Base-by-base conservation (phyloP, 2,113 vertebrate species). In the Fregetta grallaria region DNA sequence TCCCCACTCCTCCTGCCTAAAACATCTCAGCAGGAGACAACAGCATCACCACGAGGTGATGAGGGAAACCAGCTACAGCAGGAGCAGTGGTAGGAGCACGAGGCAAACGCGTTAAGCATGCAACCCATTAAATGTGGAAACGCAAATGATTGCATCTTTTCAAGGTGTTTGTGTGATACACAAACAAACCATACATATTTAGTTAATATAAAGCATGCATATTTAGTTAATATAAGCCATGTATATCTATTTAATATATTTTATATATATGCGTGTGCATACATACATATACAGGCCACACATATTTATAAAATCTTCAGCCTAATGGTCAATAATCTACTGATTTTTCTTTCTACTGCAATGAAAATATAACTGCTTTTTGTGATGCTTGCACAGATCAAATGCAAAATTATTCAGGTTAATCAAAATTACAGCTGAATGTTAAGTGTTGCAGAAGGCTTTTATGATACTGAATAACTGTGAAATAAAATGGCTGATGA, bases 381-480 rank as follows among this genome's bases (percentile, higher is more conserved):
- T 58, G 55, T 53, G 77, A 29, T 11, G 68, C 80, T 59, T 29
- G 65, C 68, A 40, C 50, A 71, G 70, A 90, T 92, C 88, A 92
- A 88, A 93, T 82, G 81, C 88, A 93, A 85, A 95, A 79, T 95
- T 85, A 94, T 94, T 92, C 88, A 78, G 88, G 83, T 93, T 88
- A 96, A 96, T 95, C 90, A 87, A 42, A 90, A 87, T 92, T 81
- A 75, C 52, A 82, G 73, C 88, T 70, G 88, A 87, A 81, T 20
- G 47, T 55, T 62, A 52, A 85, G 92, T 40, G 77, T 85, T 88
- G 85, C 85, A 88, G 88, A 59, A 93, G 88, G 81, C 74, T 85
- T 85, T 85, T 44, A 3, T 6, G 77, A 32, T 25, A 30, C 88
- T 7, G 81, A 78, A 23, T 38, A 92, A 38, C 88, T 19, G 65